A percentile compares a stretch with the other conserved stretches of the same genome.
These are phyloP conservation scores for Drosophila koepferae DNA, from an alignment of 2,888 invertebrate genomes.

Conservation along the genomic window DNA sequence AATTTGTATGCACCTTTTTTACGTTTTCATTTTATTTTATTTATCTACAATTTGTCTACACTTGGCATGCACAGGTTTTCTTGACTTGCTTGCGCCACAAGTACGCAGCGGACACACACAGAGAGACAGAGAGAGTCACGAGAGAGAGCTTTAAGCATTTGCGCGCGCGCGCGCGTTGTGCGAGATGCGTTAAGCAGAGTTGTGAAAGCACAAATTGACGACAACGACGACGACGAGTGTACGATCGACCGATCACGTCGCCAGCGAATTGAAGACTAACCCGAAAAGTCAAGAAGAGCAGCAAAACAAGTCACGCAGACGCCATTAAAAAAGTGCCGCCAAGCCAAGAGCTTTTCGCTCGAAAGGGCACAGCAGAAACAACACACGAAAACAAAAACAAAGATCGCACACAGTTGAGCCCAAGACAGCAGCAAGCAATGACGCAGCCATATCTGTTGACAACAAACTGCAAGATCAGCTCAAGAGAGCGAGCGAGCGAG, in stretches of 20 bases:
- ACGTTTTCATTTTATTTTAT: conserved; percentile 65
- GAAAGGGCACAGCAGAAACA: conserved; percentile 7
- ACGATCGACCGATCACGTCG: conserved; percentile 69
- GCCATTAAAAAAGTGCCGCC: conserved; percentile 52
- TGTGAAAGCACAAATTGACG: conserved; percentile 22
- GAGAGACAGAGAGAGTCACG: conserved; percentile 9
- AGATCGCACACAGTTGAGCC: conserved; percentile 39
- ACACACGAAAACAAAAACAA: conserved; percentile 51
- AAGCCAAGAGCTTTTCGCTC: conserved; percentile 54
- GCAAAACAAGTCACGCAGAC: conserved; percentile 44
- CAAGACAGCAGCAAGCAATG: conserved; percentile 35
- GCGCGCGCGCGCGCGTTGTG: conserved; percentile 39
- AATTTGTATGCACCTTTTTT: conserved; percentile 66
- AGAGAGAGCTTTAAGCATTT: conserved; percentile 63
- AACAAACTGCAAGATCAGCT: conserved; percentile 18
- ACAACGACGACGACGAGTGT: conserved; percentile 8
- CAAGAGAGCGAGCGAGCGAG: conserved; percentile 4
- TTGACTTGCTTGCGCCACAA: conserved; percentile 56
- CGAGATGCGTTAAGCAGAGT: conserved; percentile 35
- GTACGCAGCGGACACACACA: conserved; percentile 43
- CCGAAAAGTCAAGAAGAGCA: conserved; percentile 32
- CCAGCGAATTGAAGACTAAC: conserved; percentile 68
- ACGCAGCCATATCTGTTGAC: conserved; percentile 22
- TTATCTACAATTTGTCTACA: conserved; percentile 73
- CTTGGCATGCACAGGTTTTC: conserved; percentile 69